Conservation (phyloP, 2,113 vertebrate genomes). For the Ameiurus melas region DNA sequence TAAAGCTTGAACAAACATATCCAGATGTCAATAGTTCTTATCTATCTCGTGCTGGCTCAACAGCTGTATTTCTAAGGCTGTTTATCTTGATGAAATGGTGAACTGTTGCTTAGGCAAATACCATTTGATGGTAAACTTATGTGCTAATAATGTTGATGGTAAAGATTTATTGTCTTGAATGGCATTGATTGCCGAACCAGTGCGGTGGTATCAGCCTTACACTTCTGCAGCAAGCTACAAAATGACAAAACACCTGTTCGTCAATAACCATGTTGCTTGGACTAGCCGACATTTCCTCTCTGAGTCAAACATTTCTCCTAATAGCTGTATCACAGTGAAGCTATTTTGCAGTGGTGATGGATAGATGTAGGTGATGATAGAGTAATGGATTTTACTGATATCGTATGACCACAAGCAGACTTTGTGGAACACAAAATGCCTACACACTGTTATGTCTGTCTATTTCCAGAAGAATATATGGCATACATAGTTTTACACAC, state of each 20-base stretch:
- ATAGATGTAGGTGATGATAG: slow-evolving; percentile 19
- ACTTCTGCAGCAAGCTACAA: not conserved
- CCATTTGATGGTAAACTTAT: slow-evolving; percentile 21
- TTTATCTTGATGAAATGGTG: slow-evolving; percentile 34
- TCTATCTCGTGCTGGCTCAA: slow-evolving; percentile 23
- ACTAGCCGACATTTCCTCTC: not conserved
- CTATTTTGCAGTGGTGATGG: not conserved
- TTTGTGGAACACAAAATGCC: not conserved
- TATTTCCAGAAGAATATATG: not conserved
- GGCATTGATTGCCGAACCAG: not conserved
- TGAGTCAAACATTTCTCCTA: not conserved
- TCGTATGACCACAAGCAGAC: slow-evolving; percentile 3
- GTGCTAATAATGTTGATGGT: slow-evolving; percentile 7
- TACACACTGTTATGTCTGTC: not conserved
- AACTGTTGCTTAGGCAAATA: slow-evolving; percentile 34
- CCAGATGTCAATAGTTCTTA: slow-evolving; percentile 33
- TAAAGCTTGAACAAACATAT: slow-evolving; percentile 28
- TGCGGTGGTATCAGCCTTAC: not conserved
- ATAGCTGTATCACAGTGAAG: not conserved
- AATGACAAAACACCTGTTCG: slow-evolving; percentile 4
- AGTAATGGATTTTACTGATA: slow-evolving; percentile 18
- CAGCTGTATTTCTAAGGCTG: not conserved
- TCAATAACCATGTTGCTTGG: not conserved
- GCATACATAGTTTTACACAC: not conserved
- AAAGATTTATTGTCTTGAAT: slow-evolving; percentile 12